Conservation (phyloP, 1,140 invertebrate genomes). For the Papilio machaon region DNA sequence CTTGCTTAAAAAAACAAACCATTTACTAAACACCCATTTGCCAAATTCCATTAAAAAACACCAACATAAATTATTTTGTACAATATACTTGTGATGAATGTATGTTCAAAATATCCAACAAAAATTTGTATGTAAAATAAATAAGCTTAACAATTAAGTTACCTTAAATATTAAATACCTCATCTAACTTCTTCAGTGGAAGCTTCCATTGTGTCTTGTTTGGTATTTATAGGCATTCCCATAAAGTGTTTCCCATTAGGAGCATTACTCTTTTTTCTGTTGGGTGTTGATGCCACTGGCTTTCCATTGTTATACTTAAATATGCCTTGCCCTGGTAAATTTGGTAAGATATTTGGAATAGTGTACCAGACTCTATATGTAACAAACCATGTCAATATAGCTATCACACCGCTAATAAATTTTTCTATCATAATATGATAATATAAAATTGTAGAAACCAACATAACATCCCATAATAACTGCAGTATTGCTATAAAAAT, state of each 20-base stretch:
- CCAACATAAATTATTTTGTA: neutral
- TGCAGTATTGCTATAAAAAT: conserved; percentile 90
- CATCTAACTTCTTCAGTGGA: conserved; percentile 63
- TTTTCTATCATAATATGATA: conserved; percentile 98
- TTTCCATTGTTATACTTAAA: conserved; percentile 89
- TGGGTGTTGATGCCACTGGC: conserved; percentile 58
- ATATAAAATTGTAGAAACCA: conserved; percentile 95
- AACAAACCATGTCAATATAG: conserved; percentile 94
- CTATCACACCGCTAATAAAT: conserved; percentile 92
- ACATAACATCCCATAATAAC: conserved; percentile 96
- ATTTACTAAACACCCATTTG: neutral
- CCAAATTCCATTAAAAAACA: neutral
- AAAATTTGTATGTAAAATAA: conserved; percentile 8
- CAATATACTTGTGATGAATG: neutral
- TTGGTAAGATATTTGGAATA: conserved; percentile 83
- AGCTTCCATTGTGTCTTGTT: conserved; percentile 56
- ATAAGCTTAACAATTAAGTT: conserved; percentile 11
- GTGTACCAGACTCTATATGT: conserved; percentile 94
- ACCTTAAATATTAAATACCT: conserved; percentile 33
- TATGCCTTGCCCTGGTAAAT: conserved; percentile 88
- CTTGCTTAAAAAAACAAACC: neutral
- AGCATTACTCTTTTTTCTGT: conserved; percentile 67
- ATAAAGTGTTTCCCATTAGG: conserved; percentile 86
- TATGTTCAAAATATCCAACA: neutral
- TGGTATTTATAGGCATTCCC: conserved; percentile 88